Evolutionary conservation across 2,888 invertebrate species (phyloP), one percentile per base, ranked within the genome.

Genomic region (Slavum lentiscoides): DNA sequence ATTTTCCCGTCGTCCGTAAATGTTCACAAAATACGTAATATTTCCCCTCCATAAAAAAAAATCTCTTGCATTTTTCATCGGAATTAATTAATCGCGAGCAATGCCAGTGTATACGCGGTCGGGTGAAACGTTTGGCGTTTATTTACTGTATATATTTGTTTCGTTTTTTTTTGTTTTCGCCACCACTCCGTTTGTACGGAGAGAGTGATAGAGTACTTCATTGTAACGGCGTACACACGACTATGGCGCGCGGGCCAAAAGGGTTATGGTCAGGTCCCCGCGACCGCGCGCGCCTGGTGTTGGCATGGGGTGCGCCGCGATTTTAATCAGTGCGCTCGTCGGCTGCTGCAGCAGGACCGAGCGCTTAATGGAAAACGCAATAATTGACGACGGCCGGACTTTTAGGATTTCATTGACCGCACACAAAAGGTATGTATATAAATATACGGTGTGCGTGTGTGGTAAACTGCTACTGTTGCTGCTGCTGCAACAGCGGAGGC

Each of bases 291-390:
- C 43, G 39, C 9, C 1, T 13, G 0, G 55, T 19, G 11, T 55
- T 19, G 19, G 55, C 55, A 8, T 19, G 19, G 59, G 9, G 9
- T 19, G 19, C n/a, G n/a, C 37, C 39, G 61, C 62, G 70, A 80
- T 72, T 80, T 80, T 80, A 80, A 80, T 80, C 77, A 80, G 77
- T 55, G 62, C 30, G 64, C 19, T 43, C 13, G 30, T 30, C 30
- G 30, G 30, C 30, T 30, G 30, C 30, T 30, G 30, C 30, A 30
- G 30, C 49, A 13, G 77, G 53, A 80, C 62, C 69, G 62, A 59
- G 23, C 70, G 69, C 30, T 30, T 70, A 80, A 80, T 80, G 77
- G 77, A 80, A 80, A 80, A 61, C 61, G 62, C 77, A 70, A 80
- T 80, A 80, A 72, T 80, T 80, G 77, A 80, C 77, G 62, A 39